Base-by-base conservation (phyloP, 2,888 invertebrate genomes). In the Phengaris alcon region DNA sequence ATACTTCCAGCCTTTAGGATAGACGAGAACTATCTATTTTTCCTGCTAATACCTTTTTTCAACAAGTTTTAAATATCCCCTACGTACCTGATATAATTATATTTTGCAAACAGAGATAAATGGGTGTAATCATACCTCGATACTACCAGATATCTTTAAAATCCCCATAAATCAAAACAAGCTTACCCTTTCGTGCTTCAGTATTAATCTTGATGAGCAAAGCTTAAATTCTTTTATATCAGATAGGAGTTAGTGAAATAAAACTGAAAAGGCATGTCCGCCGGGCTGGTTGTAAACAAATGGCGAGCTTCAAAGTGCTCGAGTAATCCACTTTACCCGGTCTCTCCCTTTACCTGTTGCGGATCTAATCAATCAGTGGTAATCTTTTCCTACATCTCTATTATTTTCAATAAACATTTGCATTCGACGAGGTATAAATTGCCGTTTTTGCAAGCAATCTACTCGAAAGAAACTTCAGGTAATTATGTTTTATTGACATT, bases 361-460 rank as follows among this genome's bases (percentile, higher is more conserved):
- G 76, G 76, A 74, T 78, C 79, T 80, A 81, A 81, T 81, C 81
- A 80, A 80, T 81, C 81, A 80, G 77, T 75, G 68, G 77, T 79
- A 79, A 79, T 80, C 79, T 78, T 79, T 77, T 75, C 75, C 78
- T 76, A 77, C 75, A 75, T 76, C 64, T 77, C 75, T 76, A 77
- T 74, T 75, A 75, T 76, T 75, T 73, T 72, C 73, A 74, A 78
- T 78, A 78, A 81, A 81, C 79, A 80, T 81, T 80, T 79, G 79
- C 80, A 79, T 79, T 78, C 77, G 76, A 54, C 76, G 73, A 73
- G 70, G 78, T 78, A 77, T 76, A 78, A 78, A 79, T 78, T 77
- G 76, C 72, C 75, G 77, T 79, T 80, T 70, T 78, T 79, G 79
- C 78, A 81, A 85, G 85, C 83, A 82, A 84, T 84, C 84, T 83